Base-by-base conservation (phyloP, 2,113 vertebrate genomes). In the Sceloporus tristichus region DNA sequence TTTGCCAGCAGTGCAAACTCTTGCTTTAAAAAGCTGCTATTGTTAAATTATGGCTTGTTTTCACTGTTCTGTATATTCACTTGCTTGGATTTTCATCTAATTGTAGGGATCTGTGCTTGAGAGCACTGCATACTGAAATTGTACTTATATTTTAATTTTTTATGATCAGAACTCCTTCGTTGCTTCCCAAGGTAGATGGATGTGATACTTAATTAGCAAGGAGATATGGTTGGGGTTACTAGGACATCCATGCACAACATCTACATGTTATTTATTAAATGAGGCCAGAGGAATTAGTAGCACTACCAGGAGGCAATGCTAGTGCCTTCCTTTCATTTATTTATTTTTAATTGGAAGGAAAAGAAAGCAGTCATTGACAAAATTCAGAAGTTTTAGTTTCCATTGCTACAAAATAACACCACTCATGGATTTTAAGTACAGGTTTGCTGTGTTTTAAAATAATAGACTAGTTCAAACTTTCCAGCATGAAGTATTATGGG, bases 131-230 rank as follows among this genome's bases (percentile, higher is more conserved):
- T 54, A 34, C 9, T 0, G 27, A 79, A 70, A 10, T 5, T 27
- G 85, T 38, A 13, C 34, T 21, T 54, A 16, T 65, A 42, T 89
- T 97, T 93, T 95, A 96, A 95, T 95, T 96, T 96, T 82, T 96
- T 88, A 96, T 94, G 91, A 95, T 66, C 65, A 56, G 88, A 87
- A 87, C 90, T 88, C 86, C 90, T 94, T 62, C 91, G 91, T 92
- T 89, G 90, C 85, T 75, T 96, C 91, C 81, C 89, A 53, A 90
- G 92, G 90, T 93, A 89, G 90, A 85, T 86, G 89, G 85, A 75
- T 92, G 89, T 21, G 9, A 90, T 91, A 91, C 65, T 89, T 96
- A 85, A 96, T 96, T 93, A 95, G 90, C 25, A n/a, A 29, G 89
- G 91, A 89, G 82, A 85, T 76, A 74, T 76, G 25, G 89, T 88